Evolutionary conservation across 2,888 invertebrate species (phyloP), one percentile per base, ranked within the genome.

Genomic region (Alloscopus bannaensis): DNA sequence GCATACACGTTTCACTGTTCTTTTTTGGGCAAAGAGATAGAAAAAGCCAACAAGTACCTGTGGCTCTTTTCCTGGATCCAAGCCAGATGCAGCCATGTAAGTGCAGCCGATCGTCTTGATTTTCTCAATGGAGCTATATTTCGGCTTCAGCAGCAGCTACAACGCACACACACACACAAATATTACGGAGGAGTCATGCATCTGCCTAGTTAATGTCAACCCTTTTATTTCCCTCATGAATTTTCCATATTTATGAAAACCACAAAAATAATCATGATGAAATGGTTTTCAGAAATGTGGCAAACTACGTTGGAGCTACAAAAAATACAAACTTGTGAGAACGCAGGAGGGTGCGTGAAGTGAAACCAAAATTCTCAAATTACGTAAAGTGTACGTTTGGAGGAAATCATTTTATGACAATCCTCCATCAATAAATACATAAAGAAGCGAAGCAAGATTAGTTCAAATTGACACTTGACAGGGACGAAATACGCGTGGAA

Each of bases 91-190:
- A 60, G 98, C 93, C 98, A 99, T 99, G 87, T 99, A 99, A 0
- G 98, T 98, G 88, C 97, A 97, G 16, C 97, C 98, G 77, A 99
- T 98, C 0, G 98, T 99, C 89, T 99, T 99, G 70, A 99, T 99
- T 89, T 99, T 99, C 89, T 99, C 99, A 86, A 99, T 97, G 84
- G 94, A 93, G 87, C 96, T 97, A 89, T 95, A 98, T 87, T 98
- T 97, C 0, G 97, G 96, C 87, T 98, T 97, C 59, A 95, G 89
- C 36, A 99, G 90, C 42, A 99, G 89, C 95, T 95, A 90, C 45
- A 90, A 89, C 70, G 13, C 6, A 6, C 36, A 36, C 6, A 36
- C 42, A 42, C 8, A 42, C n/a, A n/a, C n/a, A n/a, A n/a, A n/a
- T n/a, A n/a, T n/a, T n/a, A n/a, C n/a, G n/a, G n/a, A n/a, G n/a